Conservation (phyloP, 2,888 invertebrate species). For the Xiphydria camelus region DNA sequence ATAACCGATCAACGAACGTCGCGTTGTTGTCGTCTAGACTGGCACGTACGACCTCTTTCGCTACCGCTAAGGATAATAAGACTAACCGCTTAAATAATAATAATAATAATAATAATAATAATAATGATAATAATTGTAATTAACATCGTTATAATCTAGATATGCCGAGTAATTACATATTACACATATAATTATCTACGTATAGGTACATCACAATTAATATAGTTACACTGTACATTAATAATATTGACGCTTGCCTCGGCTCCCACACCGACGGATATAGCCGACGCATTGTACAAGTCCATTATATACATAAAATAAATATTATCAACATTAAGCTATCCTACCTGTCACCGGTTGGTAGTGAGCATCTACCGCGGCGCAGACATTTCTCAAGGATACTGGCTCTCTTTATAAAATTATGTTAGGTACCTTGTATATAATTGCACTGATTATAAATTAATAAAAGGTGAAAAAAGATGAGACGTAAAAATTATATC, state of each 20-base stretch:
- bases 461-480: constrained; percentile 33
- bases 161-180: constrained; percentile 14
- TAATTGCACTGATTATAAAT: constrained; percentile 57
- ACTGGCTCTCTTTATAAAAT: constrained; percentile 57
- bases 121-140: constrained; percentile 12
- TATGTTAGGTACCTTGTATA: constrained; percentile 57
- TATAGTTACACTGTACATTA: constrained; percentile 59
- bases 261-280: constrained; percentile 18
- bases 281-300: constrained; percentile 49
- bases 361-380: constrained; percentile 30
- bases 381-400: constrained; percentile 49
- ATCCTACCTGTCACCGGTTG: constrained; percentile 41
- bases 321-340: constrained; percentile 58
- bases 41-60: constrained; percentile 47
- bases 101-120: constrained; percentile 17
- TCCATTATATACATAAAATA: constrained; percentile 57
- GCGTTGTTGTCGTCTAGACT: constrained; percentile 31
- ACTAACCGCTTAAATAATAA: constrained; percentile 1
- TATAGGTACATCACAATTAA: constrained; percentile 55
- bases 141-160: constrained; percentile 12
- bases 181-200: constrained; percentile 47
- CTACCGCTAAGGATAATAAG: constrained; percentile 20
- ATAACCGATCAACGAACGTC: constrained; percentile 30
- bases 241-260: constrained; percentile 45
- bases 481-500: constrained; percentile 36